Base-by-base conservation (phyloP, 2,888 invertebrate genomes). In the Meghimatium bilineatum region DNA sequence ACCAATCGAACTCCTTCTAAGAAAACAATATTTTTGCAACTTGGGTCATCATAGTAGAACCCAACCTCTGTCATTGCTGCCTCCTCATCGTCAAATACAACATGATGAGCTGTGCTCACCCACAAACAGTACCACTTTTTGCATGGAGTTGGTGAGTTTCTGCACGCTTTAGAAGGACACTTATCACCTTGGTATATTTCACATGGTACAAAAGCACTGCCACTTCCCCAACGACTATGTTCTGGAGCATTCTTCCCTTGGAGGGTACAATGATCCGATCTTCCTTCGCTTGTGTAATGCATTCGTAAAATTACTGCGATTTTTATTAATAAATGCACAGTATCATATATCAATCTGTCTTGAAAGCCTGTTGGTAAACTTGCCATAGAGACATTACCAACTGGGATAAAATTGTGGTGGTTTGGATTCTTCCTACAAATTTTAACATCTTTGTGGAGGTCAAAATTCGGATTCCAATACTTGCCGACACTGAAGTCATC, bases 51-150 rank as follows among this genome's bases (percentile, higher is more conserved):
- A 12, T n/a, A 79, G 14, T 23, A 32, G 67, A 67, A 20, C 2
- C 52, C 79, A 17, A 79, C 52, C 5, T 29, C 26, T 20, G 79
- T 34, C 1, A 32, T 32, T 32, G 20, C 32, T 2, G 79, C 79
- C 49, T 79, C 79, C 29, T 12, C 20, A 26, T 79, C 32, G 23
- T 79, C 79, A 32, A 29, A 79, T 32, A 79, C 69, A 8, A 79
- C 69, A 56, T 79, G 79, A 26, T 2, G 66, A 12, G 79, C 79
- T 1, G 79, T 67, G 17, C 66, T 69, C 3, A 67, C 67, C 69
- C 69, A 66, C 44, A 79, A 49, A n/a, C 26, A 60, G 38, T 77
- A 38, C 60, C 77, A 77, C 1, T 5, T 20, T 20, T 36, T 34
- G 8, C 77, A 26, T 34, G 76, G 76, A 0, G 20, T 34, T 6